These are phyloP conservation scores for Drosophila rellima DNA, from an alignment of 2,888 invertebrate genomes.

Conservation along the genomic window DNA sequence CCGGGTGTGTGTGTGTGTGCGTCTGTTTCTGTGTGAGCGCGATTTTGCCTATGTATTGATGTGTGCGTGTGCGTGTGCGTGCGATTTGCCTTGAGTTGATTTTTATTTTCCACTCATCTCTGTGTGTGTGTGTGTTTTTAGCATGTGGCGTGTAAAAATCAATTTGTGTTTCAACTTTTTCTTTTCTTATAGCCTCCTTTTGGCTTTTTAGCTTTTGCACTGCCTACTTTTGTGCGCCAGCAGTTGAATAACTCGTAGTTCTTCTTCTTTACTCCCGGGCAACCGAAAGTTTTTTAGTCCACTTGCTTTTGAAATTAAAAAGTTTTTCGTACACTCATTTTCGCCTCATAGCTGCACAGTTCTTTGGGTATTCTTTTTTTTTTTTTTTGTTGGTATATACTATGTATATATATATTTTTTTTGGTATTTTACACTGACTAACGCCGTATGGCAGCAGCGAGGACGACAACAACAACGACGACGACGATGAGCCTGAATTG, in stretches of 20 bases:
- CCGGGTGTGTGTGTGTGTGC: slow-evolving; percentile 29
- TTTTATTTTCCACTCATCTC: slow-evolving; percentile 12
- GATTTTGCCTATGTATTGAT: slow-evolving; percentile 17
- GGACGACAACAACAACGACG: slow-evolving; percentile 38
- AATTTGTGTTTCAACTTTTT: slow-evolving; percentile 62
- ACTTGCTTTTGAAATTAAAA: slow-evolving; percentile 65
- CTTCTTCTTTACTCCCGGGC: slow-evolving; percentile 27
- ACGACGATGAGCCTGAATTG: slow-evolving; percentile 51
- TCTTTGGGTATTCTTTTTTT: slow-evolving; percentile 30
- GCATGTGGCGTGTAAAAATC: slow-evolving; percentile 67
- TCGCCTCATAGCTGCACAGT: slow-evolving; percentile 51
- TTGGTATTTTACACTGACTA: slow-evolving; percentile 54
- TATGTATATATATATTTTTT: slow-evolving; percentile 1
- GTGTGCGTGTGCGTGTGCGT: slow-evolving; percentile 39
- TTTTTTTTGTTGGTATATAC: slow-evolving; percentile 3
- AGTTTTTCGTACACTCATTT: slow-evolving; percentile 56
- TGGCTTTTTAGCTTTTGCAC: slow-evolving; percentile 27
- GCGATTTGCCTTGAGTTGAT: slow-evolving; percentile 62
- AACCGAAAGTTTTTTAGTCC: slow-evolving; percentile 44
- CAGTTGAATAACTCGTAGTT: slow-evolving; percentile 50
- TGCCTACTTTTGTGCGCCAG: slow-evolving; percentile 70
- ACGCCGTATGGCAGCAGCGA: slow-evolving; percentile 70
- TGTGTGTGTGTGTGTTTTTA: slow-evolving; percentile 20
- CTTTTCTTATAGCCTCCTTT: slow-evolving; percentile 13
- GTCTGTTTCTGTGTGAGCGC: slow-evolving; percentile 23